Base-by-base conservation (phyloP, 2,113 vertebrate species). In the Rousettus leschenaultii region DNA sequence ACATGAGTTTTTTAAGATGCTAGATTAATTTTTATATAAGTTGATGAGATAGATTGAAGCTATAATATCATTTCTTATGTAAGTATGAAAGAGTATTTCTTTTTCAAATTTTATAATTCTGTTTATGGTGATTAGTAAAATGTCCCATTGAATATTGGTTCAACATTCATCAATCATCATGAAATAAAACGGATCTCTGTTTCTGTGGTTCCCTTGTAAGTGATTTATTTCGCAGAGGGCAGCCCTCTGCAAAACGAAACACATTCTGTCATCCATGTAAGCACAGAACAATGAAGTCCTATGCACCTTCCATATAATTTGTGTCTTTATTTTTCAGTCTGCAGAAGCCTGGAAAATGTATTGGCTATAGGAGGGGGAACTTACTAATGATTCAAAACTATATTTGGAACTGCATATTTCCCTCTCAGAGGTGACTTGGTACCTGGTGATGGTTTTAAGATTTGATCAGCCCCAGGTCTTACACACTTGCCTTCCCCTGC, bases 141-240 rank as follows among this genome's bases (percentile, higher is more conserved):
- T 13, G 13, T 66, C 55, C 38, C 68, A 26, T 9, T 86, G 68
- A 70, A 68, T 63, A 55, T 63, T 53, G 26, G 43, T 63, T 90
- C 33, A 94, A 91, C 59, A 38, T 18, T 40, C 40, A 77, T 11
- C 38, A 71, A 78, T 71, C 35, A 93, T 38, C 45, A 40, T 45
- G 65, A 94, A 85, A 85, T 55, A 92, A 95, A 92, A 57, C 10
- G 79, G 26, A 18, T 93, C 59, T 57, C 40, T 63, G 24, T 73
- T 96, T 97, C 78, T 73, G 43, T 51, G 65, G 16, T 71, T 95
- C n/a, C 71, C 18, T 88, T 53, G 80, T 61, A 66, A 51, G 77
- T 40, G 22, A 61, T 89, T 84, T 77, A 88, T 91, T 95, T 53
- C 89, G 65, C 43, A 43, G 43, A 95, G 74, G 22, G 30, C 21